These are phyloP conservation scores for Vidua macroura DNA, from an alignment of 2,113 vertebrate genomes.

Conservation along the genomic window DNA sequence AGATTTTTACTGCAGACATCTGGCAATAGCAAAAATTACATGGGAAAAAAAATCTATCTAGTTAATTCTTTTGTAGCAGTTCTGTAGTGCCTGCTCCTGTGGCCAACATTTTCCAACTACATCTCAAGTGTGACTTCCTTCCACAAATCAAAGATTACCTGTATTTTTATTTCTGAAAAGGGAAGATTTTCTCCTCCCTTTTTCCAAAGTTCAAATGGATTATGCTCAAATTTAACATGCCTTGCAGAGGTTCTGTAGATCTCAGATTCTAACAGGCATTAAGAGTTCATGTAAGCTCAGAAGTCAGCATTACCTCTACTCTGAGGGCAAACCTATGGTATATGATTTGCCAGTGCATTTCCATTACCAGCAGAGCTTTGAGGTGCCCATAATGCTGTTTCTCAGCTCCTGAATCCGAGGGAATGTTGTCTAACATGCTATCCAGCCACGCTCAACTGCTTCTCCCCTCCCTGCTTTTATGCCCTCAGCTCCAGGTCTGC, in stretches of 20 bases:
- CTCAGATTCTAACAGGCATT: not conserved
- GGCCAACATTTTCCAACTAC: not conserved
- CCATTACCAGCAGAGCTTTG: not conserved
- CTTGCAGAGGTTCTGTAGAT: not conserved
- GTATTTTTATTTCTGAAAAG: not conserved
- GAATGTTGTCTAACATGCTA: not conserved
- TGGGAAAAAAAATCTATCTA: not conserved
- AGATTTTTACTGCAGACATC: not conserved
- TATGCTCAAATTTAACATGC: not conserved
- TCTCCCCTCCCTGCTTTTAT: not conserved
- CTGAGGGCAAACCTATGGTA: not conserved
- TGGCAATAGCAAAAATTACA: not conserved
- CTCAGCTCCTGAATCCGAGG: not conserved
- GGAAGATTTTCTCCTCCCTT: not conserved
- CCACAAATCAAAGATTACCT: not conserved
- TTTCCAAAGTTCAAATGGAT: not conserved
- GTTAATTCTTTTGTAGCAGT: not conserved
- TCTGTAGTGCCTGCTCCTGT: not conserved
- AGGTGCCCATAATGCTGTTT: not conserved
- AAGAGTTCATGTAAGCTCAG: not conserved
- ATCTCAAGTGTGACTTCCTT: not conserved
- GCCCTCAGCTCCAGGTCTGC: not conserved
- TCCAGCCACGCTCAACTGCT: accelerated
- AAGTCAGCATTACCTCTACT: not conserved
- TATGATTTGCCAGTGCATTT: not conserved